Base-by-base conservation (phyloP, 2,797 vertebrate genomes). In the Anableps anableps region DNA sequence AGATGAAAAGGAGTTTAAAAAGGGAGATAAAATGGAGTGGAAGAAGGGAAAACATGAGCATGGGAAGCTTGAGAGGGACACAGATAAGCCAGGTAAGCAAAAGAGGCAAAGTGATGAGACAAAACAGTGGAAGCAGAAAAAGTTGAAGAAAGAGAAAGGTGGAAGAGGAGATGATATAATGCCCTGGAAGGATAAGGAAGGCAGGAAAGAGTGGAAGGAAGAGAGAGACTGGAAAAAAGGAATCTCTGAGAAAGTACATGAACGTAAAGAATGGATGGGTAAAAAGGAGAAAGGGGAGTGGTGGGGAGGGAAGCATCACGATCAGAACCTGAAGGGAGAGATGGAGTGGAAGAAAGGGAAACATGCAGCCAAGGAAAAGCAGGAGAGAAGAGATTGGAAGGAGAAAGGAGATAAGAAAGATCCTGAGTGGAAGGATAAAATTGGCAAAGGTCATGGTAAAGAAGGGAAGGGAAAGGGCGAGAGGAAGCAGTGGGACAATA, bases 121-220 rank as follows among this genome's bases (percentile, higher is more conserved):
- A 45, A 88, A 85, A 58, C 84, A 82, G 14, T 11, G 72, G 81
- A 92, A 90, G 36, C 89, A 88, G 68, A 92, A 90, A 72, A 91
- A 92, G 9, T 21, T 64, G 86, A 94, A 93, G 78, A 92, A 90
- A 77, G 93, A 88, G 14, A 93, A 92, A 50, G 31, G n/a, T 4
- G 83, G 70, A 50, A 83, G 87, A 83, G 90, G 89, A 3, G 91
- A 94, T 41, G 90, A 90, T 11, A 88, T 90, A 34, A 92, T 88
- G 80, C 5, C 73, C 0, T 90, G 90, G 92, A 92, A 92, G 74
- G 83, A 84, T 11, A 85, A 62, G 36, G 85, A 88, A 64, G 83
- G 77, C 4, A 89, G 84, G 68, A 92, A 79, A 80, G 84, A 83
- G 68, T 14, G n/a, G 53, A 88, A 83, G 38, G 85, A 84, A 58